These are phyloP conservation scores for Thaleichthys pacificus DNA, from an alignment of 2,797 vertebrate genomes.

Conservation along the genomic window DNA sequence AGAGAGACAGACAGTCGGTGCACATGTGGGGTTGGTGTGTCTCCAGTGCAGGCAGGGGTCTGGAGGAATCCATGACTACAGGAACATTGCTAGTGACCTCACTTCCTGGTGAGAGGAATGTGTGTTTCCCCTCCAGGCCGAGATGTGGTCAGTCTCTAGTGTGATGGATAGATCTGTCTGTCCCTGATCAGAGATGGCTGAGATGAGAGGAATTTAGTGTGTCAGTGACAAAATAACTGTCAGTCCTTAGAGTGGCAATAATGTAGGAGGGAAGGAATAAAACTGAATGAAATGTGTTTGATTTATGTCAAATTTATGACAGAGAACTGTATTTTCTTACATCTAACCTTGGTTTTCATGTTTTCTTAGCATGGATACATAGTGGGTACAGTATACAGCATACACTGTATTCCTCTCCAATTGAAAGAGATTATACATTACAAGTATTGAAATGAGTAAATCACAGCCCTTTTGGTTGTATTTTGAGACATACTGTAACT, in stretches of 20 bases:
- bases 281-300: no score
- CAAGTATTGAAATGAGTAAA: no score
- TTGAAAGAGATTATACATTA: no score
- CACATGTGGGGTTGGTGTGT: conserved; percentile 6
- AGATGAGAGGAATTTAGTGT: background rate
- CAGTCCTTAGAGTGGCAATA: background rate
- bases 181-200: background rate
- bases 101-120: conserved; percentile 28
- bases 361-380: no score
- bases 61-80: conserved; percentile 38
- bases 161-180: conserved; percentile 10
- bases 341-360: no score
- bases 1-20: background rate
- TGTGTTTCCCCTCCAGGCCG: conserved; percentile 10
- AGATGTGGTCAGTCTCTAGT: conserved; percentile 25
- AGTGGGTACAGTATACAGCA: no score
- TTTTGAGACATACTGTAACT: no score
- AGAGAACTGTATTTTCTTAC: no score
- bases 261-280: no score
- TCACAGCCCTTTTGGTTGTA: no score
- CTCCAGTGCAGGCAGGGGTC: conserved; percentile 32
- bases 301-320: no score
- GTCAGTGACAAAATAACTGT: background rate
- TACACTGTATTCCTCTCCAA: no score
- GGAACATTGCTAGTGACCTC: conserved; percentile 26